Base-by-base conservation (phyloP, 2,888 invertebrate species). In the Caenorhabditis sinica region DNA sequence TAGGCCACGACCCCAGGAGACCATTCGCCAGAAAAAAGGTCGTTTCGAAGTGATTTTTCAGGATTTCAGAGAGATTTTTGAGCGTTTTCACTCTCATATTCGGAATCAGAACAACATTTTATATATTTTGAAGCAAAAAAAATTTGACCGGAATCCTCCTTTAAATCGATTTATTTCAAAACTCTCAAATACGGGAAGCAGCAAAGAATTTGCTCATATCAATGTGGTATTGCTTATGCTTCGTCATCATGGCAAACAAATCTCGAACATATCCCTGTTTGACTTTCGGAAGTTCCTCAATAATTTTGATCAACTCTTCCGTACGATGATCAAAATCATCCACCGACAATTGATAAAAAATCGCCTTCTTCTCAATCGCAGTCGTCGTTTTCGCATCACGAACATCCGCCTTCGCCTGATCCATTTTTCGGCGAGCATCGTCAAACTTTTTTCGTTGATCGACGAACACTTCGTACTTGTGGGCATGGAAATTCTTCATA, bases 341-440 rank as follows among this genome's bases (percentile, higher is more conserved):
- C n/a, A 89, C 89, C 17, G 88, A 84, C 74, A 88, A 71, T 63
- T 89, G 87, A 81, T 90, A 89, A 73, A 79, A 68, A 45, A 87
- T 76, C 20, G 88, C 90, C 40, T 86, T 86, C 58, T 90, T 89
- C 83, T 90, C 89, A 73, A 90, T 87, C 60, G 90, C 86, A 51
- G 77, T 87, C 63, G 89, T 89, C 45, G 87, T 89, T 76, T 89
- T 89, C 13, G 89, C 85, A 51, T 83, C 82, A 40, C 87, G 86
- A 25, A 90, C 87, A 30, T 89, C 89, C 66, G 86, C 80, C 45
- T 87, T 88, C 28, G 87, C 86, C 71, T 65, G 63, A 82, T 89
- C 89, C 89, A 89, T 89, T 68, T 81, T 66, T n/a, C 69, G 60
- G n/a, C 88, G 86, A 17, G 75, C 45, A 33, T 75, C 75, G 36